Conservation (phyloP, 2,888 invertebrate species). For the Caenorhabditis sulstoni region DNA sequence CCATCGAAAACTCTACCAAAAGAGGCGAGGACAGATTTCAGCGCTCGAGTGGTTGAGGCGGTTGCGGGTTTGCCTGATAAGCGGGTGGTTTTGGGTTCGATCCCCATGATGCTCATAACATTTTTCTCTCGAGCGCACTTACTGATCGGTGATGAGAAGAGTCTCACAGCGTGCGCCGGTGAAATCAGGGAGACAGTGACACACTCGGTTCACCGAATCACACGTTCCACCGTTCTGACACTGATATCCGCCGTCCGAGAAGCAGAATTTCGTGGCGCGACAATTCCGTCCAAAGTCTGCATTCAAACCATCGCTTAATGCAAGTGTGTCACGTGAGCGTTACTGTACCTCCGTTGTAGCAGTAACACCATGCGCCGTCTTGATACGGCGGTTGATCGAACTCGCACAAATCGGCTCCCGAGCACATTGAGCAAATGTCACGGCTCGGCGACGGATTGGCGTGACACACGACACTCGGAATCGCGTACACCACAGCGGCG, state of each 20-base stretch:
- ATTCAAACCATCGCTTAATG: no score
- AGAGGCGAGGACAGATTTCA: no score
- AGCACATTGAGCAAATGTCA: background rate
- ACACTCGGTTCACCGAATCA: background rate
- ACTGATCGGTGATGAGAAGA: background rate
- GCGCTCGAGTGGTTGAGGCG: no score
- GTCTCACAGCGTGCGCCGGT: conserved; percentile 23
- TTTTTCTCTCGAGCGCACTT: conserved; percentile 15
- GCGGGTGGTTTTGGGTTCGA: no score
- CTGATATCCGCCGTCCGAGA: background rate
- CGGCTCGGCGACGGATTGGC: background rate
- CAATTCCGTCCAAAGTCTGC: conserved; percentile 3
- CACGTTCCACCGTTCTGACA: conserved; percentile 50
- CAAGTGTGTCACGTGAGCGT: no score
- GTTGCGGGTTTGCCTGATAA: no score
- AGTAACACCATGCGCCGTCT: conserved; percentile 15
- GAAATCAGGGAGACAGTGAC: conserved; percentile 17
- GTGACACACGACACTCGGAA: background rate
- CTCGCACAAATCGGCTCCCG: background rate
- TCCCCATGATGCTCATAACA: no score
- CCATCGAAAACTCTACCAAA: no score
- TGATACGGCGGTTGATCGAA: background rate
- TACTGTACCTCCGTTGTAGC: background rate
- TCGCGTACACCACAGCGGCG: conserved; percentile 4
- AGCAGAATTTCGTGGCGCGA: conserved; percentile 25